Evolutionary conservation across 30 jellyfish, hydroid and myxozoan species (phyloP).

Genomic region (Turritopsis dohrnii): DNA sequence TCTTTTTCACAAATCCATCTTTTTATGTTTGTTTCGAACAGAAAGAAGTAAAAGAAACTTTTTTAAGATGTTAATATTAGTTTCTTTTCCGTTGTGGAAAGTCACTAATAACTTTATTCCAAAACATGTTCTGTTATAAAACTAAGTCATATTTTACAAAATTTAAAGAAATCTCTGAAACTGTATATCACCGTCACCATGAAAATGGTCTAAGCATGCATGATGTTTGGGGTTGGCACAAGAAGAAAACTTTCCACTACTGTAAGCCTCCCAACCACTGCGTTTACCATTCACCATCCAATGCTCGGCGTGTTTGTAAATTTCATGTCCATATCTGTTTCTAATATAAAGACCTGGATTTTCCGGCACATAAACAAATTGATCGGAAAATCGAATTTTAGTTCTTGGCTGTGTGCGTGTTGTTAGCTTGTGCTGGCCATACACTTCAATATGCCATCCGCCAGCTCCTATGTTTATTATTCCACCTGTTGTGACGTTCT

Average conservation of each 20-base stretch:
- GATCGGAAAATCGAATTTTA: not conserved
- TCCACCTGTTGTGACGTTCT: conserved; percentile 62
- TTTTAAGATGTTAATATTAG: no score
- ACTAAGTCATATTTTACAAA: not conserved
- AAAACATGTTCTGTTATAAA: no score
- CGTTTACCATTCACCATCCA: conserved; percentile 65
- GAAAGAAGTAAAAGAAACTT: no score
- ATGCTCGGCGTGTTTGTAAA: conserved; percentile 88
- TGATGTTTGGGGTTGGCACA: conserved; percentile 81
- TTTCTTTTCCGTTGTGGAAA: no score
- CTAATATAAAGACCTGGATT: conserved; percentile 77
- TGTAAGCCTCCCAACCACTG: conserved; percentile 82
- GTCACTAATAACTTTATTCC: no score
- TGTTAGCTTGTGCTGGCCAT: conserved; percentile 57
- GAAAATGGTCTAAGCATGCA: conserved; percentile 81
- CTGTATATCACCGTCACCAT: conserved; percentile 83
- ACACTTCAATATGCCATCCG: conserved; percentile 83
- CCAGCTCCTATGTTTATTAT: conserved; percentile 49
- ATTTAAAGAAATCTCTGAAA: conserved; percentile 14
- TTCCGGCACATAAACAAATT: conserved; percentile 41
- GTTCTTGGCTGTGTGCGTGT: not conserved
- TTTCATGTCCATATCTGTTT: conserved; percentile 82
- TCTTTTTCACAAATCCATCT: no score
- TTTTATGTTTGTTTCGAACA: no score
- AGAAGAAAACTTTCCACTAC: conserved; percentile 40